Conservation (phyloP, 2,797 vertebrate genomes). For the Sebastes diaconus region DNA sequence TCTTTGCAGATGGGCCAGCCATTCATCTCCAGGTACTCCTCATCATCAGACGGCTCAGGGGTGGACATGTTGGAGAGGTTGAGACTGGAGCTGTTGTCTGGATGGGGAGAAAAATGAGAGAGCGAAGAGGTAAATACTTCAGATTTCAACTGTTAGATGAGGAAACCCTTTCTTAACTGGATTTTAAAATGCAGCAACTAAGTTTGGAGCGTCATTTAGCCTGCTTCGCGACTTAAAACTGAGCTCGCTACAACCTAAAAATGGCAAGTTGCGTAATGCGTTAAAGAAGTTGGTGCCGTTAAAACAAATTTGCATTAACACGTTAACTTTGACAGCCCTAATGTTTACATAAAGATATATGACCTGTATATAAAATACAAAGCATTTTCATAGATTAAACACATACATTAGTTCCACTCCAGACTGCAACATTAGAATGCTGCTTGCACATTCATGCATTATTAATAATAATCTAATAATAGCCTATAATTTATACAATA, state of each 20-base stretch:
- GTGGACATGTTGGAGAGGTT: constrained; percentile 58
- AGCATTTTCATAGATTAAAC: background rate
- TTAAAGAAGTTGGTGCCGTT: no score
- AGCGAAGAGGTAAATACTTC: background rate
- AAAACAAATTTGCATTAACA: no score
- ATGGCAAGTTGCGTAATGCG: no score
- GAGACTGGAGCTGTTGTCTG: constrained; percentile 72
- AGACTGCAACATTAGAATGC: background rate
- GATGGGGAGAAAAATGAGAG: background rate
- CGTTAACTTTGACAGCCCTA: no score
- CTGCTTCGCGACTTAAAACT: no score
- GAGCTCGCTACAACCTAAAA: no score
- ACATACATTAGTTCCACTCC: background rate
- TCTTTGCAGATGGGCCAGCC: constrained; percentile 94
- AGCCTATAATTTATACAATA: no score
- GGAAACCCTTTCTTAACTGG: background rate
- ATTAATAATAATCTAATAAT: background rate
- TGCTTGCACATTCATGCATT: background rate
- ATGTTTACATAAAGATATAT: no score
- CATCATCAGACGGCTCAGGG: background rate
- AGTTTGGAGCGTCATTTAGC: no score
- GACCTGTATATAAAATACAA: no score
- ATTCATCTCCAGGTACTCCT: constrained; percentile 82
- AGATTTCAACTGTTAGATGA: no score
- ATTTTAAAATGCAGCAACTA: background rate